A percentile compares a stretch with the other conserved stretches of the same genome.
phyloP scores from a whole-genome alignment of 2,888 invertebrate genomes.

The Aphidoletes aphidimyza region DNA sequence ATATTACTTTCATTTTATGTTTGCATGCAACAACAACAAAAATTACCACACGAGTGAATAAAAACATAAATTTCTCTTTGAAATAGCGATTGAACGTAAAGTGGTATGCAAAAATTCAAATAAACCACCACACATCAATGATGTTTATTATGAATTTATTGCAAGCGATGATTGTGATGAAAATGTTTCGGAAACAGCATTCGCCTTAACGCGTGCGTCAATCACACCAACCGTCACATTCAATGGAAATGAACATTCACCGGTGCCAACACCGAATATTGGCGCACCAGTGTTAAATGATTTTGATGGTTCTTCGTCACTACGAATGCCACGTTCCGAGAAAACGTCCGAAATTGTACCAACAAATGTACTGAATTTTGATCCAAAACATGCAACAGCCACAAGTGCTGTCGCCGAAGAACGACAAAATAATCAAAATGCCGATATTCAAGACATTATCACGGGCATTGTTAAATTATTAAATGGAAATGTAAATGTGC shows the following conservation, averaged over 20 bases:
- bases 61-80: not conserved
- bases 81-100: not conserved
- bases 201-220: not conserved
- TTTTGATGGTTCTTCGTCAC: not conserved
- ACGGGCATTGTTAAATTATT: conserved; percentile 88
- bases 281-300: not conserved
- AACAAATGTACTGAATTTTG: not conserved
- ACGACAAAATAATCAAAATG: conserved; percentile 69
- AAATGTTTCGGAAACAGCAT: not conserved
- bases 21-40: too few relatives aligned
- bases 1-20: too few relatives aligned
- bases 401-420: not conserved
- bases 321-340: not conserved
- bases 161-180: conserved; percentile 13
- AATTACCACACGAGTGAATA: too few relatives aligned
- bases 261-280: not conserved
- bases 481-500: conserved; percentile 89
- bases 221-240: not conserved
- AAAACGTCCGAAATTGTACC: not conserved
- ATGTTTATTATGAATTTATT: conserved; percentile 23
- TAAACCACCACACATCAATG: not conserved
- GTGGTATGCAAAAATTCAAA: conserved; percentile 6
- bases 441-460: conserved; percentile 90
- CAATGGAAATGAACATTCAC: not conserved
- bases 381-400: not conserved